Conservation (phyloP, 37 sponge, comb jelly and placozoan genomes). For the Geodia barretti region DNA sequence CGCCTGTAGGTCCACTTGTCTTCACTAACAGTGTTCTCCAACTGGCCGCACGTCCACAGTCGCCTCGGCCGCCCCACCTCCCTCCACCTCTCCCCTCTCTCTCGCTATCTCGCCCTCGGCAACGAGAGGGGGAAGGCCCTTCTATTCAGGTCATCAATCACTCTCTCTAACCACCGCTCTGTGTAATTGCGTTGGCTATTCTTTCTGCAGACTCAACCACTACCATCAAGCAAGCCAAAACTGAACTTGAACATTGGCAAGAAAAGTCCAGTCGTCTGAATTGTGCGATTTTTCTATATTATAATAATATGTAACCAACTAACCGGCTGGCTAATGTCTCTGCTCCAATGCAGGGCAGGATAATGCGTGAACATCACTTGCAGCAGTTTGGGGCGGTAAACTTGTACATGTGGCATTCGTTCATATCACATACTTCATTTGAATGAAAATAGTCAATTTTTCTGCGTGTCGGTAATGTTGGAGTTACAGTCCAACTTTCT, state of each 20-base stretch:
- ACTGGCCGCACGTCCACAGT: slow-evolving; percentile 75
- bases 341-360: too few species aligned
- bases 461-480: too few species aligned
- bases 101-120: slow-evolving; percentile 77
- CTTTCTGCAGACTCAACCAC: slow-evolving; percentile 4
- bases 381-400: too few species aligned
- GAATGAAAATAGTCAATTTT: too few species aligned
- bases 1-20: slow-evolving; percentile 69
- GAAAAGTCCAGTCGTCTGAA: neutral
- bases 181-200: too few species aligned
- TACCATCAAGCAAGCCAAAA: neutral
- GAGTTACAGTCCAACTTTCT: neutral
- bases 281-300: neutral
- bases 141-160: slow-evolving; percentile 67
- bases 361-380: too few species aligned
- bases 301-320: neutral
- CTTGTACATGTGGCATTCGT: too few species aligned
- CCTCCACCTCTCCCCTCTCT: slow-evolving; percentile 74
- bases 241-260: neutral
- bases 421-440: too few species aligned
- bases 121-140: slow-evolving; percentile 86
- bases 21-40: slow-evolving; percentile 84
- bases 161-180: too few species aligned
- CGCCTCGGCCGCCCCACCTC: slow-evolving; percentile 49
- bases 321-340: too few species aligned